These are phyloP conservation scores for Phortica magna DNA, from an alignment of 2,888 invertebrate genomes.

Conservation along the genomic window DNA sequence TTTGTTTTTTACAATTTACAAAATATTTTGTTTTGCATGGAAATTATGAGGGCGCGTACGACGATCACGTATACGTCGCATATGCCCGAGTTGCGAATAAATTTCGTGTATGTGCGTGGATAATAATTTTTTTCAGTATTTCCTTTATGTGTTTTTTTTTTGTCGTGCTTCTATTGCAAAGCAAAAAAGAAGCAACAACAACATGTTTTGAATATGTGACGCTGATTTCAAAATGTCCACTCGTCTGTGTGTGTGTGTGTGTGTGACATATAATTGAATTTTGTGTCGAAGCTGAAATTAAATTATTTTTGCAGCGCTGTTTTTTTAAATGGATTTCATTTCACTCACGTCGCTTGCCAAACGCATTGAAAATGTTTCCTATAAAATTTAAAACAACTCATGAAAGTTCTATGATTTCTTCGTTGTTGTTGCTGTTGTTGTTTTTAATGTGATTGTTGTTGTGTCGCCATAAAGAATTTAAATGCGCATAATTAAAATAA, in stretches of 20 bases:
- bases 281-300: constrained; percentile 52
- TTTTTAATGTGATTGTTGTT: not conserved
- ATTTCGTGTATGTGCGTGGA: not conserved
- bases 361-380: constrained; percentile 12
- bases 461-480: constrained; percentile 60
- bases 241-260: not conserved
- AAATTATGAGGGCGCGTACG: constrained; percentile 9
- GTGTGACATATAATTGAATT: constrained; percentile 64
- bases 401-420: not conserved
- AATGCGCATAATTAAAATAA: constrained; percentile 63
- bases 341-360: not conserved
- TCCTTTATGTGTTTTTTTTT: too few relatives aligned
- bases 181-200: not conserved
- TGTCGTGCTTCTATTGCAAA: too few relatives aligned
- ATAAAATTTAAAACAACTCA: constrained; percentile 17
- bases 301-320: constrained; percentile 47
- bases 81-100: not conserved
- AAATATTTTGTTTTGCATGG: constrained; percentile 55
- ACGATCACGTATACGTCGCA: not conserved
- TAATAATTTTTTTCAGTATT: too few relatives aligned
- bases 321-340: constrained; percentile 10
- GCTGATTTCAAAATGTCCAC: constrained; percentile 55
- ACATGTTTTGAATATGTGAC: constrained; percentile 58
- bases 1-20: constrained; percentile 33
- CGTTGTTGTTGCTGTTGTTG: not conserved